Evolutionary conservation across 2,888 invertebrate species (phyloP), one percentile per base, ranked within the genome.

Genomic region (Tridacna crocea): DNA sequence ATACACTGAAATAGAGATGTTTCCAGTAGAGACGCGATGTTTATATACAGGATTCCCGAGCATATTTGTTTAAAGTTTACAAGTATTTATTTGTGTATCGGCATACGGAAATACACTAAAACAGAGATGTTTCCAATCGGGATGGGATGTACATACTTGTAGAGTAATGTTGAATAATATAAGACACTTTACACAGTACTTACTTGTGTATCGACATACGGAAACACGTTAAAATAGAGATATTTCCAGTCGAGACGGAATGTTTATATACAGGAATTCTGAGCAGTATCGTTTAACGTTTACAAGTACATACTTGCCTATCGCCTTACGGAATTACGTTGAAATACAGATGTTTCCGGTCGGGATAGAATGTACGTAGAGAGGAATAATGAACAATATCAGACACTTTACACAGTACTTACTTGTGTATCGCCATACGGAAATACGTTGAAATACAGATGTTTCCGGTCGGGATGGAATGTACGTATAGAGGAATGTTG

Each of bases 351-450:
- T n/a, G n/a, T n/a, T n/a, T n/a, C n/a, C n/a, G n/a, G n/a, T n/a
- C n/a, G n/a, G n/a, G n/a, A n/a, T n/a, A n/a, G n/a, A n/a, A n/a
- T 19, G 80, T 75, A 46, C 72, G 63, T 22, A 60, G 72, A 0
- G 78, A 61, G 4, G 68, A 60, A 11, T 24, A 8, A 4, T 36
- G 36, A 36, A 70, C 68, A 72, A 82, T 82, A 36, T 77, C 78
- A n/a, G 80, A 55, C 4, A 76, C 73, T 19, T 46, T 80, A 36
- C 36, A 4, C 36, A 74, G 10, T 22, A 47, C 75, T 55, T 77
- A 84, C 84, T 74, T 79, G 65, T 19, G 82, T 77, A 55, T 84
- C 84, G 0, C 82, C 82, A 47, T 85, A 82, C 36, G 51, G 75
- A 26, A 55, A 82, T 22, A 58, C 68, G 47, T 82, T 82, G 26